Percentiles rank a stretch among this genome's conserved stretches.
Evolutionary conservation across 2,113 vertebrate species (phyloP).

Genomic region (Eclectus roratus): DNA sequence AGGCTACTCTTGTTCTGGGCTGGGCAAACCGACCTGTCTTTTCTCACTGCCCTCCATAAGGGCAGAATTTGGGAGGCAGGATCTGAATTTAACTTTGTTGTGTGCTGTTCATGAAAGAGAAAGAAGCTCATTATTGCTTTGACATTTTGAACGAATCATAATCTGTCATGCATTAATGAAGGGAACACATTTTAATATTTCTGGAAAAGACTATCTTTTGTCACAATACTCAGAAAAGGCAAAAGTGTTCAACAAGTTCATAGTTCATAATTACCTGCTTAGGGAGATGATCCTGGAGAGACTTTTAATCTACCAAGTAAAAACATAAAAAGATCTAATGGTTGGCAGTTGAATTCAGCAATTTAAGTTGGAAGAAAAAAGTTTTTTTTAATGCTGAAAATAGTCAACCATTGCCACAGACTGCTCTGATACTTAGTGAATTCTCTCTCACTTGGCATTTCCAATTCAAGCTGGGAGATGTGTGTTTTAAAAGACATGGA

Average conservation of each 20-base stretch:
- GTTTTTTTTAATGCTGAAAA: neutral
- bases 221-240: neutral
- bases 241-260: slow-evolving; percentile 14
- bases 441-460: neutral
- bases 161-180: neutral
- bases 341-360: neutral
- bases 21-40: neutral
- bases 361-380: neutral
- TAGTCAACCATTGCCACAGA: neutral
- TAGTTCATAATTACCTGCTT: slow-evolving; percentile 33
- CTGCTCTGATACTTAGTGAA: neutral
- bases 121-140: neutral
- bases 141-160: neutral
- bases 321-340: neutral
- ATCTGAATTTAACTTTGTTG: neutral
- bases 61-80: neutral
- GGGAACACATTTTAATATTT: slow-evolving; percentile 39
- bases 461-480: neutral
- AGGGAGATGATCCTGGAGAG: neutral
- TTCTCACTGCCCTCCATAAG: neutral
- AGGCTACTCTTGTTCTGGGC: neutral
- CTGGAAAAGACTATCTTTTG: neutral
- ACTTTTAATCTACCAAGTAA: slow-evolving; percentile 13
- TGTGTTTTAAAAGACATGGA: neutral
- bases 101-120: neutral